phyloP scores from a whole-genome alignment of 2,797 vertebrate species.

The Oryzias dopingdopingensis region DNA sequence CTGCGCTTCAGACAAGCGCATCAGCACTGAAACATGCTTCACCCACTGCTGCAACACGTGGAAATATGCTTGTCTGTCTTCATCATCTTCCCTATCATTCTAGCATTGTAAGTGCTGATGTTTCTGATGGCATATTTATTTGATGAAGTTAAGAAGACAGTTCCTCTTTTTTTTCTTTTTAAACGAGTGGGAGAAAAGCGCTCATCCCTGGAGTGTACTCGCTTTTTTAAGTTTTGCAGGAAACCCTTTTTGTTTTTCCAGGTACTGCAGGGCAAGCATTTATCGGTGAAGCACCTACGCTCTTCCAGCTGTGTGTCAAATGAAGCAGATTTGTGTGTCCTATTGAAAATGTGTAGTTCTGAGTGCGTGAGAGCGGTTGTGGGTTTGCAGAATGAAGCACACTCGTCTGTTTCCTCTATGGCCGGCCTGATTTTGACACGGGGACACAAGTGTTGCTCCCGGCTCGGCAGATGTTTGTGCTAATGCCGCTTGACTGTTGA shows the following conservation, averaged over 20 bases:
- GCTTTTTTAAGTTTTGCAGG: conserved; percentile 4
- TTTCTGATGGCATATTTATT: background rate
- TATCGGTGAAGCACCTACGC: conserved; percentile 42
- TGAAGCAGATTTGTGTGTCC: conserved; percentile 25
- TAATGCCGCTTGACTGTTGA: conserved; percentile 49
- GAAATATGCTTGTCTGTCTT: conserved; percentile 2
- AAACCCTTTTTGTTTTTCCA: conserved; percentile 19
- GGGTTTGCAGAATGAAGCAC: conserved; percentile 4
- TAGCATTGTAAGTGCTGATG: background rate
- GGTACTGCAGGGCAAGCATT: conserved; percentile 37
- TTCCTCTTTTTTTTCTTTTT: background rate
- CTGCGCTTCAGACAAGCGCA: conserved; percentile 48
- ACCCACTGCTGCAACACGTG: conserved; percentile 2
- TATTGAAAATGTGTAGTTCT: conserved; percentile 9
- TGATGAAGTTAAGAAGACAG: background rate
- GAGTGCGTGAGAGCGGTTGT: background rate
- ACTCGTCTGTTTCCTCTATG: conserved; percentile 44
- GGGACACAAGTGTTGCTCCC: conserved; percentile 38
- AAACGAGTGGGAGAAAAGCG: background rate
- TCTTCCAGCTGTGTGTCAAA: conserved; percentile 56
- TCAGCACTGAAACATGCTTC: conserved; percentile 38
- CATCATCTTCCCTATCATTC: too few species aligned
- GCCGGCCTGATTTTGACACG: conserved; percentile 31
- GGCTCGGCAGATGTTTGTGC: conserved; percentile 60
- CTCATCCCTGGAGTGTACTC: background rate